These are phyloP conservation scores for Ammospiza caudacuta DNA, from an alignment of 2,113 vertebrate genomes.

Conservation along the genomic window DNA sequence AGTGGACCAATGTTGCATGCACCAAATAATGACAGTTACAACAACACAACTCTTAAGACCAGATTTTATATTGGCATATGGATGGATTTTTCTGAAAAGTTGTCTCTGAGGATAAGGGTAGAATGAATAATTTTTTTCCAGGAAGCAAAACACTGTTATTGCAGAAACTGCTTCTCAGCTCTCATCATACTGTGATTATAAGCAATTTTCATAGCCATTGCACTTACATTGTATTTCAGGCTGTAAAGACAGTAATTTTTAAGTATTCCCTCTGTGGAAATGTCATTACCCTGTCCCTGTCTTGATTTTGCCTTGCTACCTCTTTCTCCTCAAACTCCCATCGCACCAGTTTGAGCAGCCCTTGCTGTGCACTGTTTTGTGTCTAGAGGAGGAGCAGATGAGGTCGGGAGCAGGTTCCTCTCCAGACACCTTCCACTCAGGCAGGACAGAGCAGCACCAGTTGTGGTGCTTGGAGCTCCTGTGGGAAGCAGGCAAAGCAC, in stretches of 20 bases:
- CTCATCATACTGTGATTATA: not conserved
- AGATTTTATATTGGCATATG: not conserved
- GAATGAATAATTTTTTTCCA: not conserved
- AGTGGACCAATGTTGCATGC: not conserved
- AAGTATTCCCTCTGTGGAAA: not conserved
- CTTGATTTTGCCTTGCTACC: not conserved
- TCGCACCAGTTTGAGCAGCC: not conserved
- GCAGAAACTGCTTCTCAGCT: not conserved
- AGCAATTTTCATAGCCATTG: not conserved
- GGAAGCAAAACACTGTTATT: not conserved
- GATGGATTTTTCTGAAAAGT: not conserved
- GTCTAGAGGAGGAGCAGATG: not conserved
- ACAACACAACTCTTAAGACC: not conserved
- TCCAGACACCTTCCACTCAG: not conserved
- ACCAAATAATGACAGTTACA: not conserved
- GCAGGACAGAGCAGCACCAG: not conserved
- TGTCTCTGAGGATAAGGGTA: not conserved
- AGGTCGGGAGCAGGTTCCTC: not conserved
- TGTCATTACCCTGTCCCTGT: not conserved
- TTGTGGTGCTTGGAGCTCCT: not conserved
- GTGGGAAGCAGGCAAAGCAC: not conserved
- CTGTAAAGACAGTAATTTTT: not conserved
- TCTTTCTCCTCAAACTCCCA: not conserved
- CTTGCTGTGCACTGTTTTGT: not conserved
- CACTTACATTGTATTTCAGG: not conserved